Evolutionary conservation across 2,888 invertebrate genomes (phyloP), one percentile per base, ranked within the genome.

Genomic region (Leptinotarsa rubiginosa): DNA sequence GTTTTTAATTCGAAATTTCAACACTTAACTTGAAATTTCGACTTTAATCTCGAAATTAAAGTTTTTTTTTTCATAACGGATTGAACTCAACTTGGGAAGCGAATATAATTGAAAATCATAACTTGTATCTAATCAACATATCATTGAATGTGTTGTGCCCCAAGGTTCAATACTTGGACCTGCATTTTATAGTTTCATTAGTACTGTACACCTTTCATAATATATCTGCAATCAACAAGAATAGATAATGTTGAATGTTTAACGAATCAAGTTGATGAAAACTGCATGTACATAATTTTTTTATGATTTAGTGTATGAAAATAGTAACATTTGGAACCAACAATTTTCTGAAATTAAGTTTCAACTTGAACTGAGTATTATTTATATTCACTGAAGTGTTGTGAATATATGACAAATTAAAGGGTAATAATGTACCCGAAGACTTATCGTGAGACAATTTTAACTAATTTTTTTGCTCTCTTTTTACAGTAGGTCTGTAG

Each of bases 401-500:
- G n/a, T 50, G n/a, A 50, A 50, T 50, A 16, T 5, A 50, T 20
- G 18, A 56, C 18, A 56, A 20, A 56, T 56, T 10, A 20, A 20
- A 16, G 54, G 54, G 18, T 54, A 12, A 20, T 22, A 56, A n/a
- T 10, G 31, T 15, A 54, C 20, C 56, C 4, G 20, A 62, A 62
- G 62, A 62, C 62, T 62, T 62, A 25, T 41, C 20, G 20, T 22
- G 10, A 22, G 18, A 54, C 20, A 20, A 56, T 56, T 56, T 22
- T 15, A 13, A 22, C 20, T 31, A 62, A 18, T 62, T 50, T 5
- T 25, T 62, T 25, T 62, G 62, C 62, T 62, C 62, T 62, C 62
- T 62, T 62, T 31, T 62, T 62, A 62, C 31, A 41, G 62, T 62
- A 62, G 62, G 41, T 62, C 62, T 31, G 62, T 62, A 62, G 62